A percentile compares a stretch with the other conserved stretches of the same genome.
These are phyloP conservation scores for Eristalinus sepulchralis DNA, from an alignment of 2,888 invertebrate genomes.

Conservation along the genomic window DNA sequence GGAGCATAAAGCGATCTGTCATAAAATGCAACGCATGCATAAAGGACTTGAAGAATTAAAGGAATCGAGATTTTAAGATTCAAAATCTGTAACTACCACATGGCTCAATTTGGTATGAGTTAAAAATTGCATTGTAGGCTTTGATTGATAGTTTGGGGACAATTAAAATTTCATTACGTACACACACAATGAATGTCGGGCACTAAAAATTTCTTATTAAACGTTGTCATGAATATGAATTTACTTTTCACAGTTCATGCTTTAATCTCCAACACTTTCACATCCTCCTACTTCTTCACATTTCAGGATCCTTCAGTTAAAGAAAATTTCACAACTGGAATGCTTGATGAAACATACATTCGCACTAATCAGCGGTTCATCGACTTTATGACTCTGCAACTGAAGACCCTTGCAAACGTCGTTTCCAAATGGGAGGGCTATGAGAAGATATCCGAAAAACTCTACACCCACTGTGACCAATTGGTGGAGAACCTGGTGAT, in stretches of 20 bases:
- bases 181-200: too few relatives aligned
- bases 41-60: too few relatives aligned
- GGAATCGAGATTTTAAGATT: too few relatives aligned
- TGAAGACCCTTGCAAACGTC: conserved; percentile 78
- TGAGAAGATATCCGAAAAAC: conserved; percentile 79
- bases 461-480: conserved; percentile 77
- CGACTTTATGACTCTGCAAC: conserved; percentile 76
- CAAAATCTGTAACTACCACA: too few relatives aligned
- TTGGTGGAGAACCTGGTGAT: conserved; percentile 77
- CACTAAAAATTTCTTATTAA: too few relatives aligned
- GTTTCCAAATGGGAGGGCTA: conserved; percentile 81
- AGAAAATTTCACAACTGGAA: conserved; percentile 76
- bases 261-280: background rate
- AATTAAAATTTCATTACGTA: too few relatives aligned
- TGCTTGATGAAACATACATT: conserved; percentile 78
- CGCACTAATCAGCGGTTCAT: conserved; percentile 77
- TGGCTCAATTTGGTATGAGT: too few relatives aligned
- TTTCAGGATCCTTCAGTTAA: conserved; percentile 76
- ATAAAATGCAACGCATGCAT: too few relatives aligned
- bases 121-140: too few relatives aligned
- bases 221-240: too few relatives aligned
- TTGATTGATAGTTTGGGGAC: too few relatives aligned
- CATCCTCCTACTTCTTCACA: background rate
- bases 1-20: too few relatives aligned
- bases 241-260: background rate